Evolutionary conservation across 2,113 vertebrate genomes (phyloP), one percentile per base, ranked within the genome.

Genomic region (Speoplatyrhinus poulsoni): DNA sequence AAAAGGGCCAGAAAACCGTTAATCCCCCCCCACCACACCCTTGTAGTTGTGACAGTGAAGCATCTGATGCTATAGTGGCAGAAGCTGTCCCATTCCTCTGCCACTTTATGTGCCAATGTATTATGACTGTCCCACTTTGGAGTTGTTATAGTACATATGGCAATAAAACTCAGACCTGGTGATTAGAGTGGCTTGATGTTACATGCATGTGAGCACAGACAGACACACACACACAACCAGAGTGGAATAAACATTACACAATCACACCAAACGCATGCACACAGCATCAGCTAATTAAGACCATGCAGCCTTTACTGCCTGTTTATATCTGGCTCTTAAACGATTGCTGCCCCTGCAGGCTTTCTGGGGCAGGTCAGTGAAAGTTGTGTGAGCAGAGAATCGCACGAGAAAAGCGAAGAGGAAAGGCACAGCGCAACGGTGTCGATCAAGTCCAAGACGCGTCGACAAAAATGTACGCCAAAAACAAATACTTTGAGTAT

Each of bases 291-390:
- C 79, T 88, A 89, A 91, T 87, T 82, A 82, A 76, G 81, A 88
- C 77, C 89, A 87, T 26, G 77, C 85, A 84, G 80, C 74, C 76
- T 87, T 81, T 82, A 83, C 84, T 85, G 80, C 71, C 72, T 75
- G 83, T 88, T 89, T 87, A 87, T 80, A 82, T 81, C 73, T 67
- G 72, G 75, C 81, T 75, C 67, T 73, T 85, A 81, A 85, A 83
- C 72, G 72, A 81, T 82, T 71, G 65, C 69, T 72, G 67, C 62
- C 72, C 80, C 73, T 47, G 62, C 46, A 81, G 76, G 73, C 46
- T 72, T 76, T 84, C 83, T 71, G 77, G 69, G 79, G 65, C 65
- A 74, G 71, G 63, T 76, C 75, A 32, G 56, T 62, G 67, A 60
- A 55, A 54, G 17, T 12, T 1, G 26, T 32, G 17, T 13, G 59